Base-by-base conservation (phyloP, 2,797 vertebrate species). In the Peromyscus eremicus region DNA sequence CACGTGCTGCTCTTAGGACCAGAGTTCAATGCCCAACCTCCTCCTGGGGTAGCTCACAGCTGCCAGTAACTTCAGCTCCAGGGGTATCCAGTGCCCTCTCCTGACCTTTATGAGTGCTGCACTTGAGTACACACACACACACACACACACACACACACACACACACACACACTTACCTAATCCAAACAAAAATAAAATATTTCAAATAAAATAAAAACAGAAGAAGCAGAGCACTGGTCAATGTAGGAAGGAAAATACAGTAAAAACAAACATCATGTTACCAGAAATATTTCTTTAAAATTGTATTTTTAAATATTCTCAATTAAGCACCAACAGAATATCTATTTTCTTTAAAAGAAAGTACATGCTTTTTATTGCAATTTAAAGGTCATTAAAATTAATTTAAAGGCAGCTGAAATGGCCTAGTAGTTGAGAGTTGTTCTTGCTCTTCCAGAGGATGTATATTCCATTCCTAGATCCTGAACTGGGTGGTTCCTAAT, bases 331-430 rank as follows among this genome's bases (percentile, higher is more conserved):
- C 21, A 64, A 79, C 4, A 89, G 12, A 17, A 5, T 29, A 43
- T 55, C 34, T 68, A 60, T 71, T 96, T 96, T 43, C 49, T 88
- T 94, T 92, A 76, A 92, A 85, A 82, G 2, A 87, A 89, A 91
- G 4, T 49, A 11, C 5, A 70, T 27, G 4, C 8, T 86, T 95
- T 86, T 52, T 34, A 71, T 85, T 93, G 85, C 94, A 80, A 89
- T 82, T 29, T 62, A 80, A 82, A 79, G 34, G 17, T 8, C 23
- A 82, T 16, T 82, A 37, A 82, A 80, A 29, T 40, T 80, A 80
- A 55, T n/a, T 23, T 37, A 60, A 60, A 27, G 55, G 21, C 55
- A 37, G 13, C 19, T 16, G 80, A 60, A 23, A n/a, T 80, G 32
- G 32, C 49, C 34, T 10, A 23, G 32, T 21, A 32, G 77, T 23